Conservation (phyloP, 64 coral and sea anemone species). For the Catalaphyllia jardinei region DNA sequence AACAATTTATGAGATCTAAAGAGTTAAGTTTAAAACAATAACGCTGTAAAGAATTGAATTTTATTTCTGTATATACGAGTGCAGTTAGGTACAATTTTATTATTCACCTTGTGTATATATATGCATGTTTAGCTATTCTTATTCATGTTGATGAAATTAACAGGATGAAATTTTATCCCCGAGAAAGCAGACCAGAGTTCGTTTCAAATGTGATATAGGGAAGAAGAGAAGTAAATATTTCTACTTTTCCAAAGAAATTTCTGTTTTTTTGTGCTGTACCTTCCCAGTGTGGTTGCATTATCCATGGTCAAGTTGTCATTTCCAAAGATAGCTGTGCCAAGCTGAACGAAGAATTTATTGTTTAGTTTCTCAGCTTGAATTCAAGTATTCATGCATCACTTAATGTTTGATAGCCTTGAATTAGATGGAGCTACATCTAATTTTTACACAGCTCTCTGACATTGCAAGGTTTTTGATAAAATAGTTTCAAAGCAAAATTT, state of each 20-base stretch:
- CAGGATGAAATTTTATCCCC: not conserved
- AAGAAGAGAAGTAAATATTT: slow-evolving; percentile 1
- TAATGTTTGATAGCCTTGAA: not conserved
- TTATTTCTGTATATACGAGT: slow-evolving; percentile 7
- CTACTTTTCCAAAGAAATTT: slow-evolving; percentile 35
- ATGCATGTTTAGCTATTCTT: slow-evolving; percentile 7
- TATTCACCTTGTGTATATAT: slow-evolving; percentile 26
- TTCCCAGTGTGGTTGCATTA: not conserved
- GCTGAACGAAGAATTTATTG: not conserved
- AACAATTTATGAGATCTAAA: not conserved
- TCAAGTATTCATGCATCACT: not conserved
- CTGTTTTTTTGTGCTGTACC: not conserved
- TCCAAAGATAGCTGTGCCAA: slow-evolving; percentile 7
- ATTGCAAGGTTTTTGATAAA: no score
- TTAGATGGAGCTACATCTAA: not conserved
- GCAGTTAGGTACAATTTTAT: slow-evolving; percentile 27
- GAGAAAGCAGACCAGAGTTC: not conserved
- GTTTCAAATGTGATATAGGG: not conserved
- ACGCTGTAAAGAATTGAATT: slow-evolving; percentile 10
- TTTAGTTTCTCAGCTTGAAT: not conserved
- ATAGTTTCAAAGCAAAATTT: no score
- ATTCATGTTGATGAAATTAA: not conserved
- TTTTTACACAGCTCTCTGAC: no score
- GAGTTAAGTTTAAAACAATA: not conserved
- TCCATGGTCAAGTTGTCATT: not conserved